Percentiles rank a stretch among this genome's conserved stretches.
Evolutionary conservation across 2,113 vertebrate species (phyloP).

Genomic region (Riparia riparia): DNA sequence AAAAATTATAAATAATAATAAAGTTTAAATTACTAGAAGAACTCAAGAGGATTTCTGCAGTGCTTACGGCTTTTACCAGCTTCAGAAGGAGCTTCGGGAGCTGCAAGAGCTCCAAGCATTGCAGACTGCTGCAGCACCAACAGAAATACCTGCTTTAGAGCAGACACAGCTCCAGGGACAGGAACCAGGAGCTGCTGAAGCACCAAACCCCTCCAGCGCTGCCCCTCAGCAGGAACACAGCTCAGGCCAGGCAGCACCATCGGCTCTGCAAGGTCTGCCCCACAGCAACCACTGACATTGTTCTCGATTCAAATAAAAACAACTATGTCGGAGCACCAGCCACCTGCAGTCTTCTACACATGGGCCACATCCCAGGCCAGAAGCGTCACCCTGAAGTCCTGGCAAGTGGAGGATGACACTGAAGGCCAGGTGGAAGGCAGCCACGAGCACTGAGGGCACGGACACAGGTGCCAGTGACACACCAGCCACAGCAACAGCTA

Average conservation of each 20-base stretch:
- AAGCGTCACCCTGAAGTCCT: not conserved
- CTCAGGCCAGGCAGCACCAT: not conserved
- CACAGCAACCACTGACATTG: not conserved
- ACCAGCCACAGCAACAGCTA: not conserved
- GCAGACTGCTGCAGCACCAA: not conserved
- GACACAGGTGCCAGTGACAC: not conserved
- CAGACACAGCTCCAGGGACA: not conserved
- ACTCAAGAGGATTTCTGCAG: not conserved
- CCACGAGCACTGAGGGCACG: not conserved
- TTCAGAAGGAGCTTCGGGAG: not conserved
- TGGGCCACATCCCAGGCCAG: not conserved
- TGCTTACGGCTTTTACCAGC: not conserved
- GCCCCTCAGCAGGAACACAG: not conserved
- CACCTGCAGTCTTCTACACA: not conserved
- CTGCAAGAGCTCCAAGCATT: not conserved
- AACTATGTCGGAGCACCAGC: fast-evolving
- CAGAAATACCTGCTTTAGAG: not conserved
- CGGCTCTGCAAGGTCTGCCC: not conserved
- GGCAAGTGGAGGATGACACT: not conserved
- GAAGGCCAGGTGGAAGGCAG: not conserved
- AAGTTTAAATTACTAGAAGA: not conserved
- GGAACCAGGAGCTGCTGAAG: not conserved
- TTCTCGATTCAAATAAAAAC: not conserved
- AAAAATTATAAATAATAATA: not conserved
- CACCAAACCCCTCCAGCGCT: not conserved